Base-by-base conservation (phyloP, 64 coral and sea anemone genomes). In the Hydrozoanthus tunicans region DNA sequence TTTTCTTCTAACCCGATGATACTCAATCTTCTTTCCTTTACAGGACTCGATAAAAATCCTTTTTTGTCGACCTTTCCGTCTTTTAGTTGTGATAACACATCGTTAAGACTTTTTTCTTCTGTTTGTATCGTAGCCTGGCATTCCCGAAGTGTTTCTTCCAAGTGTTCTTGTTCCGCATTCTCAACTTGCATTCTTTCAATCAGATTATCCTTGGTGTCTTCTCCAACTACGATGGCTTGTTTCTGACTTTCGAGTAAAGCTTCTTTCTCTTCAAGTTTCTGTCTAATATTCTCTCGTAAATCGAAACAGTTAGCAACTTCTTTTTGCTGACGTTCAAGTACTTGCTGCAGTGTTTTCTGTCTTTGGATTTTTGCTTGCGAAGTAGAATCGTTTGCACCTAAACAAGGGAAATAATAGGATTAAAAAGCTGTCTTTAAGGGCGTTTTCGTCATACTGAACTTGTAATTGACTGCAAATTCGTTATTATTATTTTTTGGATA, bases 181-280 rank as follows among this genome's bases (percentile, higher is more conserved):
- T 77, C 79, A 27, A 70, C 54, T 67, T 84, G 52, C 64, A 43
- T 32, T 64, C 55, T 27, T 12, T 93, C 85, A 65, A 56, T 7
- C 62, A 98, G 86, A 17, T 10, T 80, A 15, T 94, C 93, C 6
- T 93, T 91, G 12, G 90, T 43, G 26, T 98, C 93, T 13, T 98
- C 80, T 69, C 77, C 93, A 78, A 85, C 53, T 5, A 98, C 90
- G 56, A 91, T 71, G 0, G 85, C 86, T 73, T 94, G 91, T 80
- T 98, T 98, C 12, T 98, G 96, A 8, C 85, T 75, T 11, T 98
- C 91, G 4, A 98, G 75, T 11, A 93, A 54, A 11, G 9, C 68
- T 77, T 92, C 12, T 73, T 81, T 84, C 13, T 94, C 91, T 78
- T 85, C 73, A 13, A 98, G 76, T 60, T 56, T 73, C 13, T 90